These are phyloP conservation scores for Myripristis jacobus DNA, from an alignment of 2,797 vertebrate genomes.

Conservation along the genomic window DNA sequence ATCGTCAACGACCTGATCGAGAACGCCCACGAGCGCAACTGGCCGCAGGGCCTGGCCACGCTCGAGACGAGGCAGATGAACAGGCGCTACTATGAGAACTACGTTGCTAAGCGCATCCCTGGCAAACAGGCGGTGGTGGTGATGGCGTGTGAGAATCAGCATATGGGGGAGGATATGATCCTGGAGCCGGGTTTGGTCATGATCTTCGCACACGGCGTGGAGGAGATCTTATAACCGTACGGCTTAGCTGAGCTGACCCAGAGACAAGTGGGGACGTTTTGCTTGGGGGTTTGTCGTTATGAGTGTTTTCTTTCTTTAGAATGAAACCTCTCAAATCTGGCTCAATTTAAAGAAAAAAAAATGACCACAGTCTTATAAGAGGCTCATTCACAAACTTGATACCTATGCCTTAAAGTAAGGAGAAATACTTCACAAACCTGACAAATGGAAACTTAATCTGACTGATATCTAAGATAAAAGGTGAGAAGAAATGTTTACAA, in stretches of 20 bases:
- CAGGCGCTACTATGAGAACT: slow-evolving; percentile 98
- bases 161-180: slow-evolving; percentile 99
- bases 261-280: slow-evolving; percentile 54
- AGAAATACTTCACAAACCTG: slow-evolving; percentile 68
- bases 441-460: slow-evolving; percentile 70
- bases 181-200: slow-evolving; percentile 97
- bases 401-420: slow-evolving; percentile 82
- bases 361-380: slow-evolving; percentile 50
- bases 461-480: slow-evolving; percentile 65
- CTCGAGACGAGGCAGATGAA: slow-evolving; percentile 99
- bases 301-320: slow-evolving; percentile 38
- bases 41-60: slow-evolving; percentile 97
- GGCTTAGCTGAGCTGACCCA: slow-evolving; percentile 37
- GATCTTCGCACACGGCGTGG: slow-evolving; percentile 98
- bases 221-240: slow-evolving; percentile 89
- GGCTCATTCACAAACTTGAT: slow-evolving; percentile 64
- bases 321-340: slow-evolving; percentile 60
- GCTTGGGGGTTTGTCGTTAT: slow-evolving; percentile 47
- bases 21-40: slow-evolving; percentile 98
- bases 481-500: slow-evolving; percentile 77
- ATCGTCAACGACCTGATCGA: slow-evolving; percentile 98
- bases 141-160: slow-evolving; percentile 99
- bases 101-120: slow-evolving; percentile 97
- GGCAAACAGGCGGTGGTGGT: slow-evolving; percentile 98
- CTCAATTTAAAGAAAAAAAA: slow-evolving; percentile 54